These are phyloP conservation scores for Drosophila recens DNA, from an alignment of 2,888 invertebrate species.

Conservation along the genomic window DNA sequence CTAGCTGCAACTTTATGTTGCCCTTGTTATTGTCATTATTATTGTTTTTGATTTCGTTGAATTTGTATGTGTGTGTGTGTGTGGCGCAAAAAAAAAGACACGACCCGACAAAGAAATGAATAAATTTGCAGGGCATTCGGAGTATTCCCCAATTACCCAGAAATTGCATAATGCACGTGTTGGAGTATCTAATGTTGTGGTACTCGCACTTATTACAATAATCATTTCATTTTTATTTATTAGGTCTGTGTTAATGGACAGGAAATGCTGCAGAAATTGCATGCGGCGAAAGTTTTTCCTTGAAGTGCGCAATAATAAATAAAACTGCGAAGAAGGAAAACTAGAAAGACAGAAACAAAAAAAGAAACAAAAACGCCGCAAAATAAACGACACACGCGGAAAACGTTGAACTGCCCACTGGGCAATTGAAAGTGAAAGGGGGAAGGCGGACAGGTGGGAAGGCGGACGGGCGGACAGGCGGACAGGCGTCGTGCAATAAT, in stretches of 20 bases:
- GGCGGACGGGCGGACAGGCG: neutral
- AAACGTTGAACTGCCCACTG: slow-evolving; percentile 60
- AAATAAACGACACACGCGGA: slow-evolving; percentile 18
- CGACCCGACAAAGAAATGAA: neutral
- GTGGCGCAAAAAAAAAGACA: neutral
- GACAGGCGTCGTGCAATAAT: slow-evolving; percentile 3
- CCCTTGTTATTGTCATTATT: slow-evolving; percentile 2
- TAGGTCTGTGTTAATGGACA: slow-evolving; percentile 57
- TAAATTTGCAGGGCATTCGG: neutral
- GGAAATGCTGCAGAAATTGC: slow-evolving; percentile 58
- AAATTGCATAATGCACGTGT: slow-evolving; percentile 30
- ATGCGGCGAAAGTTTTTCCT: slow-evolving; percentile 71
- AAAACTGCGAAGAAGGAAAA: slow-evolving; percentile 47
- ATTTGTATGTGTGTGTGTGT: no score
- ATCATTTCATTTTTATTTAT: slow-evolving; percentile 34
- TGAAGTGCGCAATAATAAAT: slow-evolving; percentile 63
- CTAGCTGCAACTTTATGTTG: neutral
- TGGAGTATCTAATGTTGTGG: neutral
- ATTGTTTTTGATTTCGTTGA: neutral
- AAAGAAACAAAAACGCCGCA: neutral
- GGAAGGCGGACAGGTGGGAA: slow-evolving; percentile 32
- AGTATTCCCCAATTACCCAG: slow-evolving; percentile 35
- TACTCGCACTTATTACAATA: slow-evolving; percentile 3
- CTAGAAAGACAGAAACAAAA: slow-evolving; percentile 30
- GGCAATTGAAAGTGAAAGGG: slow-evolving; percentile 74